Conservation (phyloP, 1,140 invertebrate species). For the Magallana angulata region DNA sequence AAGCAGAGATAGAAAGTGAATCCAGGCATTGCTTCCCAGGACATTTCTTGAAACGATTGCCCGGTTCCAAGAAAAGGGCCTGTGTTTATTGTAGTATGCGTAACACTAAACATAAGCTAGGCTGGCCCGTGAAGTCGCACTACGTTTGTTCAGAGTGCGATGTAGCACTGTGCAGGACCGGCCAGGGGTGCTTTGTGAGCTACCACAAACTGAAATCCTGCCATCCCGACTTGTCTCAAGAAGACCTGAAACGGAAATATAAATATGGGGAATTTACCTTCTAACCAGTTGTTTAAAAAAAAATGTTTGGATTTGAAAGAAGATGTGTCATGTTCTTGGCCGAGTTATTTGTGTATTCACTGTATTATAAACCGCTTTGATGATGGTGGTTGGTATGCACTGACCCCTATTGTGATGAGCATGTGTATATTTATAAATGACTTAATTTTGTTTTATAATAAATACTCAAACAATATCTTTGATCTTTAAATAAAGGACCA, state of each 20-base stretch:
- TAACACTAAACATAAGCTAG: conserved; percentile 11
- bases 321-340: no score
- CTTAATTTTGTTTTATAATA: no score
- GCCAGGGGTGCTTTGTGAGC: background rate
- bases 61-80: conserved; percentile 9
- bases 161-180: conserved; percentile 1
- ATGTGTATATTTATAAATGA: no score
- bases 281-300: background rate
- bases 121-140: conserved; percentile 1
- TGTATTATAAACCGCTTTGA: no score
- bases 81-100: conserved; percentile 25
- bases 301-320: no score
- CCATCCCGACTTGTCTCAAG: conserved; percentile 1
- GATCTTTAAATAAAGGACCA: no score
- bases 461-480: no score
- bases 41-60: conserved; percentile 23
- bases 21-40: conserved; percentile 14
- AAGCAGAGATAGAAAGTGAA: conserved; percentile 29
- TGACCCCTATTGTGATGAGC: no score
- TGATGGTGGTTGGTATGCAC: no score
- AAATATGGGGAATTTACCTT: conserved; percentile 24
- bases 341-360: no score
- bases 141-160: conserved; percentile 7
- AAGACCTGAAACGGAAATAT: conserved; percentile 27
- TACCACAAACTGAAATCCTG: conserved; percentile 19